These are phyloP conservation scores for Ataeniobius toweri DNA, from an alignment of 2,797 vertebrate genomes.

Conservation along the genomic window DNA sequence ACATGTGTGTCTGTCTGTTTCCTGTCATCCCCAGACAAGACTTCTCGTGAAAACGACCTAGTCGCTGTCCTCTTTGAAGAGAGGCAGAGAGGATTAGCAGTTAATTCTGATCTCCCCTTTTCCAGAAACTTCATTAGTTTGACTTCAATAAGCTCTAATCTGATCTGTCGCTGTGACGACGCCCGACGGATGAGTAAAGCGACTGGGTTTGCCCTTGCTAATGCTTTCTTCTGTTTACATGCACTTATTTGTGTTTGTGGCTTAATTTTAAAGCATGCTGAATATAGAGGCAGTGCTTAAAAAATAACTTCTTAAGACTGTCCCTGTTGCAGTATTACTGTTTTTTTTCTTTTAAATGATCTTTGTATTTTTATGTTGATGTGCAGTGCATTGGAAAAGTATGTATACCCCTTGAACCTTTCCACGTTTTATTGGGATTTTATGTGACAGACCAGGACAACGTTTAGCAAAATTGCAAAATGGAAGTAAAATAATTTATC, in stretches of 20 bases:
- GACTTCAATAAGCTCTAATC: constrained; percentile 71
- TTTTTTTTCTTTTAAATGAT: background rate
- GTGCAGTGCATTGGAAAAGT: background rate
- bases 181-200: constrained; percentile 25
- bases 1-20: constrained; percentile 17
- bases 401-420: background rate
- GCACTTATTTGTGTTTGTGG: background rate
- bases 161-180: constrained; percentile 67
- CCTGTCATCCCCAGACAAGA: constrained; percentile 49
- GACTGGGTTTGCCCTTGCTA: constrained; percentile 18
- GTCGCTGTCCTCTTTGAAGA: constrained; percentile 55
- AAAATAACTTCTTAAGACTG: background rate
- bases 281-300: background rate
- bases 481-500: background rate
- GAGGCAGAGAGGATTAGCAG: constrained; percentile 58
- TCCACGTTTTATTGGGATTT: background rate
- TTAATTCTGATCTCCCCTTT: constrained; percentile 61
- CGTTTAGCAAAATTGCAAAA: background rate
- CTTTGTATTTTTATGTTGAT: background rate
- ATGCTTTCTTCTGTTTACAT: constrained; percentile 1
- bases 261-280: background rate
- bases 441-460: background rate
- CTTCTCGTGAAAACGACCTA: constrained; percentile 43
- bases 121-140: constrained; percentile 70
- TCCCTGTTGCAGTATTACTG: background rate